Conservation (phyloP, 2,797 vertebrate species). For the Etheostoma nigrum region DNA sequence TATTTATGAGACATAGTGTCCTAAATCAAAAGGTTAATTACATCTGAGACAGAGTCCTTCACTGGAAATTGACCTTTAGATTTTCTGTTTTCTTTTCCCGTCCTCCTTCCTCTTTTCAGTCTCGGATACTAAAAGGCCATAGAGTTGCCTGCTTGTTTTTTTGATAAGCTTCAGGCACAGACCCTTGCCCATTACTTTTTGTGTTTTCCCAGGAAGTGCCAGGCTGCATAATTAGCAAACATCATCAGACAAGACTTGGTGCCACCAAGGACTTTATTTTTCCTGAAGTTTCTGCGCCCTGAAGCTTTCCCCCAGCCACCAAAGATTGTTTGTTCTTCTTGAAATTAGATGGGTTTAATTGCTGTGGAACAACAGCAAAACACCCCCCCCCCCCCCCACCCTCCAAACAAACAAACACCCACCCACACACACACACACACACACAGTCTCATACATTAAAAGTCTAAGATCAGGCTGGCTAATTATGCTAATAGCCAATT, state of each 20-base stretch:
- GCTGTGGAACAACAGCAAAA: conserved; percentile 92
- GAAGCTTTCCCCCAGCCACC: conserved; percentile 93
- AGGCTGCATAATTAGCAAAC: conserved; percentile 98
- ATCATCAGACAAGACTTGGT: conserved; percentile 96
- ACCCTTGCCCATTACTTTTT: conserved; percentile 91
- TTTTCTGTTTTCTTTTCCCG: conserved; percentile 55
- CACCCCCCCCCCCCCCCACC: conserved; percentile 66
- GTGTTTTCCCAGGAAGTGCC: conserved; percentile 88
- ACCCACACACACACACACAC: conserved; percentile 42
- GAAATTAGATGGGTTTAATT: conserved; percentile 99
- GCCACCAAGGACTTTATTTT: conserved; percentile 88
- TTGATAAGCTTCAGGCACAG: conserved; percentile 94
- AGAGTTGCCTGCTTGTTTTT: conserved; percentile 91
- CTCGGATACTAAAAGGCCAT: conserved; percentile 77
- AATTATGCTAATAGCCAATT: conserved; percentile 99
- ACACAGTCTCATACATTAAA: conserved; percentile 69
- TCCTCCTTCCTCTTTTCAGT: conserved; percentile 48
- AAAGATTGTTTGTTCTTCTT: conserved; percentile 99
- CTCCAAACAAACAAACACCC: conserved; percentile 20
- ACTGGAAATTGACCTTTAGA: conserved; percentile 85
- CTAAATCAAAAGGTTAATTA: conserved; percentile 88
- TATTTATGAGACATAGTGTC: conserved; percentile 82
- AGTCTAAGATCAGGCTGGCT: conserved; percentile 94
- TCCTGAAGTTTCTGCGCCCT: conserved; percentile 92
- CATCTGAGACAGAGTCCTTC: conserved; percentile 84